Conservation (phyloP, 2,113 vertebrate species). For the Corythoichthys intestinalis region DNA sequence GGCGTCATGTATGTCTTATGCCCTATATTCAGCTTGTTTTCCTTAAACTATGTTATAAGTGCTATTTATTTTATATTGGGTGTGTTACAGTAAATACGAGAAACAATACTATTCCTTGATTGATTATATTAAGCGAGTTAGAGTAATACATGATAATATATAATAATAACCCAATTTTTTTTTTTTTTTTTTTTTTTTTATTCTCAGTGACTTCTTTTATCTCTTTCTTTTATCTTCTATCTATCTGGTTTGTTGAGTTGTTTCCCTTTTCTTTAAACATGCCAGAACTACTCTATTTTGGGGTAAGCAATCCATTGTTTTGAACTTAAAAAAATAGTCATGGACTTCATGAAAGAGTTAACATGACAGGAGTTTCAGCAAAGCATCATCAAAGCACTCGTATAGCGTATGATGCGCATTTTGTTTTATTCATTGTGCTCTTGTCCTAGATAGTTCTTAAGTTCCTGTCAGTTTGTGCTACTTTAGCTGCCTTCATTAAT, state of each 20-base stretch:
- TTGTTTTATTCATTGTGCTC: constrained; percentile 42
- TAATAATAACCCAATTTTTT: too few relatives aligned
- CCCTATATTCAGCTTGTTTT: too few relatives aligned
- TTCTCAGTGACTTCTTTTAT: too few relatives aligned
- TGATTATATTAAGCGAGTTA: too few relatives aligned
- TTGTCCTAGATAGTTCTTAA: constrained; percentile 36
- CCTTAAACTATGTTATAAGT: too few relatives aligned
- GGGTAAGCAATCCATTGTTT: neutral
- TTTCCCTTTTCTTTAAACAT: neutral
- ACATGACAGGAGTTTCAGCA: constrained; percentile 21
- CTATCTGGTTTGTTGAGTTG: neutral
- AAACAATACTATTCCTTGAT: too few relatives aligned
- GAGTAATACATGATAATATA: too few relatives aligned
- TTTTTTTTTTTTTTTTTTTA: too few relatives aligned
- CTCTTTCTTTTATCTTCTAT: neutral
- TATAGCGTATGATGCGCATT: constrained; percentile 10
- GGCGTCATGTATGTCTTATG: too few relatives aligned
- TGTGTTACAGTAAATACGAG: too few relatives aligned
- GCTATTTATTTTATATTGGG: too few relatives aligned
- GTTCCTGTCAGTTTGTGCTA: constrained; percentile 26
- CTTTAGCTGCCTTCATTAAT: constrained; percentile 19
- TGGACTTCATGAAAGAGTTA: constrained; percentile 3
- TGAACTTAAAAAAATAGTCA: constrained; percentile 14
- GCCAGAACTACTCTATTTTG: neutral
- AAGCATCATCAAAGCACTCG: constrained; percentile 25